Evolutionary conservation across 2,113 vertebrate genomes (phyloP).

Genomic region (human): DNA sequence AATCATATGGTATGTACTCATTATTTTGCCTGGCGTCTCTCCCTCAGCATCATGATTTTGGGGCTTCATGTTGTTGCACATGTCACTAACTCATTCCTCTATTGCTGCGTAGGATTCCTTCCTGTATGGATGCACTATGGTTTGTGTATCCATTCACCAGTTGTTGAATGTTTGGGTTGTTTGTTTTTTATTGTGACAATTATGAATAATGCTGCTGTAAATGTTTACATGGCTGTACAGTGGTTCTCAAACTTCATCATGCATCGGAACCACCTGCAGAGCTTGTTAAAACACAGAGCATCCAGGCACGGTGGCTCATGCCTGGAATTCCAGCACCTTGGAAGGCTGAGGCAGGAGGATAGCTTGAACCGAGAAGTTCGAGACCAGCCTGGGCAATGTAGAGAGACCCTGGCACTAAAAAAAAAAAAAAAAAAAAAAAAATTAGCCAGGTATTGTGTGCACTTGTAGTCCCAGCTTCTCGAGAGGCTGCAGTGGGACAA

Average conservation of each 20-base stretch:
- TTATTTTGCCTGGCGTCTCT: background rate
- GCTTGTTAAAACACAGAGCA: background rate
- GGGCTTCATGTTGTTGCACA: fast-evolving
- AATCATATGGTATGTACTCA: fast-evolving
- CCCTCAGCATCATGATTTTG: fast-evolving
- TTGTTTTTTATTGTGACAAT: too few species aligned
- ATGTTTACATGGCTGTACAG: background rate
- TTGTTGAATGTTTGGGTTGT: background rate
- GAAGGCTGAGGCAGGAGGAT: too few species aligned
- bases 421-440: too few species aligned
- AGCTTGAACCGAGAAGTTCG: too few species aligned
- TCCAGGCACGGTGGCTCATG: too few species aligned
- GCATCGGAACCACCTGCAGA: background rate
- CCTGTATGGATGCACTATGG: fast-evolving
- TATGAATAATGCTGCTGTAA: background rate
- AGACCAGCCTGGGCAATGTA: too few species aligned
- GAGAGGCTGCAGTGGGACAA: too few species aligned
- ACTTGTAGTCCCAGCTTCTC: too few species aligned
- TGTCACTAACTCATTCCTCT: too few species aligned
- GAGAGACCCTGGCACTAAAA: too few species aligned
- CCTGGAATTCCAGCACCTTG: too few species aligned
- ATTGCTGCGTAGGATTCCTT: background rate
- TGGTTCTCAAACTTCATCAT: background rate
- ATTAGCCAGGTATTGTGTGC: too few species aligned
- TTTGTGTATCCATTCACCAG: fast-evolving